Conservation (phyloP, 2,797 vertebrate species). For the Anableps anableps region DNA sequence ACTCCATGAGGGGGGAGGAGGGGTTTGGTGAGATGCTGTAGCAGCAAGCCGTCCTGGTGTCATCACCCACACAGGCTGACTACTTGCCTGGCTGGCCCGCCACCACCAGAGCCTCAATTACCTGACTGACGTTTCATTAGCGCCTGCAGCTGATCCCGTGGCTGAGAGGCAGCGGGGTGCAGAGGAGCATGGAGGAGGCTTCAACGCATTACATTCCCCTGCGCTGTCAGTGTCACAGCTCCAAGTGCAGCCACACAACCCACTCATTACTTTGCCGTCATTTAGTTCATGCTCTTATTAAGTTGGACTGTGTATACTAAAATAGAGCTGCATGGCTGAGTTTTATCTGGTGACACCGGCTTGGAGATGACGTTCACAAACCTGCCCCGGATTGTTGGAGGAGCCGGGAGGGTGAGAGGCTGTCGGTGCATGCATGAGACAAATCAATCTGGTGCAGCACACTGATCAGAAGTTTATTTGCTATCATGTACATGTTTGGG, state of each 20-base stretch:
- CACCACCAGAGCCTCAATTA: conserved; percentile 82
- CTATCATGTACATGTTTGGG: conserved; percentile 14
- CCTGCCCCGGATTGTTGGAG: conserved; percentile 37
- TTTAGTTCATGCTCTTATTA: conserved; percentile 76
- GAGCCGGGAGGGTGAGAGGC: conserved; percentile 11
- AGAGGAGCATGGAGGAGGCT: conserved; percentile 67
- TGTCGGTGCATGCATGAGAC: conserved; percentile 31
- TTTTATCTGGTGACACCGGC: conserved; percentile 56
- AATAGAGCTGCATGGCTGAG: conserved; percentile 62
- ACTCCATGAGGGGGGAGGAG: conserved; percentile 42
- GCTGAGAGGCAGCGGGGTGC: conserved; percentile 79
- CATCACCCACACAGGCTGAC: conserved; percentile 74
- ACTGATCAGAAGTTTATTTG: conserved; percentile 39
- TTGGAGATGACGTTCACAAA: conserved; percentile 47
- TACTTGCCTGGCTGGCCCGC: conserved; percentile 74
- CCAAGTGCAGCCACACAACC: conserved; percentile 66
- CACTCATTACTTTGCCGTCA: conserved; percentile 77
- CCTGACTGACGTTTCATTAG: conserved; percentile 87
- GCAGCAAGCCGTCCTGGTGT: conserved; percentile 64
- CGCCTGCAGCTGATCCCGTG: conserved; percentile 83
- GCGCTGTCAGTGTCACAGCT: conserved; percentile 75
- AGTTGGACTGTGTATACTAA: conserved; percentile 63
- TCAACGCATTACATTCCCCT: conserved; percentile 73
- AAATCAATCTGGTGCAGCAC: conserved; percentile 37
- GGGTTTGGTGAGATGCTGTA: conserved; percentile 61